Evolutionary conservation across 2,888 invertebrate species (phyloP).

Genomic region (Drosophila tanythrix): DNA sequence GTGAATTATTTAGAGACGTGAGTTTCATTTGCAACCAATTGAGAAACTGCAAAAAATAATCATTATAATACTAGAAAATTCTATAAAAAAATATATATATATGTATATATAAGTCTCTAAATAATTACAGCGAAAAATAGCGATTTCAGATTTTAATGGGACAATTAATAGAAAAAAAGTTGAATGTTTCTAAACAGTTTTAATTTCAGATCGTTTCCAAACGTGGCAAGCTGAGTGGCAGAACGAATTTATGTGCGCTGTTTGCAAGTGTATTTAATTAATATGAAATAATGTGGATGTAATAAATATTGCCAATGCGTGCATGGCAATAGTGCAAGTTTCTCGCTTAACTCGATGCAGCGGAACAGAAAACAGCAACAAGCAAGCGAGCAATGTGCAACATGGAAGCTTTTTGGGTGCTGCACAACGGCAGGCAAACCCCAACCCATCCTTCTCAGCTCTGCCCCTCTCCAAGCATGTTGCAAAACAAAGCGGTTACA

Average conservation of each 20-base stretch:
- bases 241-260: constrained; percentile 1
- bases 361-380: constrained; percentile 33
- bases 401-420: constrained; percentile 46
- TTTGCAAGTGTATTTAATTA: constrained; percentile 38
- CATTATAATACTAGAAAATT: not conserved
- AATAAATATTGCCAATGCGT: constrained; percentile 59
- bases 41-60: too few species aligned
- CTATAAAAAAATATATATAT: accelerated
- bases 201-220: not conserved
- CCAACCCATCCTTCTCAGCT: not conserved
- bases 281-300: constrained; percentile 45
- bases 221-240: not conserved
- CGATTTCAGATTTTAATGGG: not conserved
- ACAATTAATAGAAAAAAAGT: too few species aligned
- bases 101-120: accelerated
- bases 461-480: constrained; percentile 36
- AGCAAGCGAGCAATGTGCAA: constrained; percentile 40
- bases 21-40: not conserved
- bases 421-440: not conserved
- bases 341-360: constrained; percentile 28
- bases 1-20: not conserved
- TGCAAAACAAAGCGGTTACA: constrained; percentile 46
- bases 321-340: constrained; percentile 2
- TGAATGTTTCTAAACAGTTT: not conserved
- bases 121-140: not conserved